Evolutionary conservation across 2,888 invertebrate genomes (phyloP).

Genomic region (Phengaris arion): DNA sequence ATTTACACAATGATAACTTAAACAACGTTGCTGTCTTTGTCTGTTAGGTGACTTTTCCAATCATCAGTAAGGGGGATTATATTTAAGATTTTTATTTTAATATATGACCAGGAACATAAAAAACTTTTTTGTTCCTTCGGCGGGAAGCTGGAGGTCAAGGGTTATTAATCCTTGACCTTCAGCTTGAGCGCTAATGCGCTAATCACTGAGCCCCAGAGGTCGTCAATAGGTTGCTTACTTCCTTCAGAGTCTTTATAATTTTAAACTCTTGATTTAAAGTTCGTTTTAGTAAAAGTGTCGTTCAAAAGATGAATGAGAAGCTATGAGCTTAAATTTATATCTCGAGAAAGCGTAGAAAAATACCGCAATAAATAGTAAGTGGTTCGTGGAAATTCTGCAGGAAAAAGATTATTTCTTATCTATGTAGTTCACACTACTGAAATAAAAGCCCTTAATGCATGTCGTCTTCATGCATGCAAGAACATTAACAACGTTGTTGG

Average conservation of each 20-base stretch:
- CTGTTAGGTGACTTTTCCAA: no score
- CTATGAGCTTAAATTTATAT: conserved; percentile 8
- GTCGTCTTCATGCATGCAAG: background rate
- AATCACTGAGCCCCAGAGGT: no score
- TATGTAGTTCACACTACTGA: conserved; percentile 11
- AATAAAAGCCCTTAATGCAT: conserved; percentile 1
- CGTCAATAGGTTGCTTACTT: no score
- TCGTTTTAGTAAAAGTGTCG: background rate
- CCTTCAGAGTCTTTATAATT: background rate
- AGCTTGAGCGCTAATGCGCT: no score
- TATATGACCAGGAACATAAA: no score
- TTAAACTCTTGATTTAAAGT: background rate
- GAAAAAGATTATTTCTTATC: conserved; percentile 16
- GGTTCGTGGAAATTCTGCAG: background rate
- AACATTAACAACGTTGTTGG: background rate
- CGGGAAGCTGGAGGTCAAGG: no score
- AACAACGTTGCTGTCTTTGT: no score
- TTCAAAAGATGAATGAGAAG: background rate
- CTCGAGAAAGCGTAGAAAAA: conserved; percentile 2
- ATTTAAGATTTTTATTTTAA: no score
- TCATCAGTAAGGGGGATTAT: no score
- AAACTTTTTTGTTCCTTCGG: no score
- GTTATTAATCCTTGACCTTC: no score
- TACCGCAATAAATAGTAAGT: conserved; percentile 13
- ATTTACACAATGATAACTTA: no score